Conservation (phyloP, 2,113 vertebrate genomes). For the Tychaedon coryphoeus region DNA sequence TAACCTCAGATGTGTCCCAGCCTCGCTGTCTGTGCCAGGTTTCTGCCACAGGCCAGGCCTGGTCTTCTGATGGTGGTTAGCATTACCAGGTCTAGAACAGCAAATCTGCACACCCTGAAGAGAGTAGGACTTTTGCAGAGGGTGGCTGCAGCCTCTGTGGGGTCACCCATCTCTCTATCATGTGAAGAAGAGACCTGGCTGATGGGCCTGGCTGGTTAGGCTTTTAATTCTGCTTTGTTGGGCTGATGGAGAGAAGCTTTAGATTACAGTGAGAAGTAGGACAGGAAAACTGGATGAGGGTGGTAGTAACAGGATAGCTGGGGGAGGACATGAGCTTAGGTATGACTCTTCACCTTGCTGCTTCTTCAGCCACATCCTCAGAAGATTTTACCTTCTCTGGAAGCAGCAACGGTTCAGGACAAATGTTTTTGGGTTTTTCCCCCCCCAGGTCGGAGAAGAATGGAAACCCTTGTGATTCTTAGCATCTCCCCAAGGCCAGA, state of each 20-base stretch:
- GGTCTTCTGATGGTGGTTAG: neutral
- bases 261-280: neutral
- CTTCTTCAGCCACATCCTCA: neutral
- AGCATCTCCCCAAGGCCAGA: neutral
- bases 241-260: neutral
- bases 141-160: neutral
- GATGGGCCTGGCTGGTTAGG: neutral
- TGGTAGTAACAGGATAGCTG: neutral
- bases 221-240: neutral
- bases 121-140: neutral
- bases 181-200: neutral
- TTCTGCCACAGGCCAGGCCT: neutral
- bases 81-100: neutral
- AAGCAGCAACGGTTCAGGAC: neutral
- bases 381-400: neutral
- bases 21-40: accelerated
- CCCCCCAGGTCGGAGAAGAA: neutral
- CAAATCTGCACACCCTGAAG: neutral
- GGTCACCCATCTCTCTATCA: accelerated
- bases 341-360: neutral
- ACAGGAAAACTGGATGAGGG: neutral
- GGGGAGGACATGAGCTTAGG: neutral
- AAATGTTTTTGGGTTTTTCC: neutral
- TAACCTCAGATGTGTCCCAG: neutral
- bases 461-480: neutral